Evolutionary conservation across 2,888 invertebrate species (phyloP).

Genomic region (Sphinx pinastri): DNA sequence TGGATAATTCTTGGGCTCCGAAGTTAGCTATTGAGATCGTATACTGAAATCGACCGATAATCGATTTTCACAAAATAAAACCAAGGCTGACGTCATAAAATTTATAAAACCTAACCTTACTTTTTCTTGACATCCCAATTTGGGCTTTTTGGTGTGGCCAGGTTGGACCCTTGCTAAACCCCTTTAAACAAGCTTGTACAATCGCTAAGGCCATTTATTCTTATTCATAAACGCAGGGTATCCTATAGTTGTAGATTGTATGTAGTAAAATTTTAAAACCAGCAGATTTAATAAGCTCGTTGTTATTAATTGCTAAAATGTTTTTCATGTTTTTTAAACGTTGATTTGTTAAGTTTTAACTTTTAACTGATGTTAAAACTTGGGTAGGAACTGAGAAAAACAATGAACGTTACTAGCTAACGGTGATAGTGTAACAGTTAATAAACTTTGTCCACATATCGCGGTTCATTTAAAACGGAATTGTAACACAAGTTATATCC

Average conservation of each 20-base stretch:
- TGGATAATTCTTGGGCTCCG: too few species aligned
- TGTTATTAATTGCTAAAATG: not conserved
- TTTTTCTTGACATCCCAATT: slow-evolving; percentile 13
- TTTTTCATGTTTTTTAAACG: not conserved
- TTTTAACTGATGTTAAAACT: too few species aligned
- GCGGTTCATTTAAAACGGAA: too few species aligned
- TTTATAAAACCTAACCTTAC: slow-evolving; percentile 19
- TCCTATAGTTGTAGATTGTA: slow-evolving; percentile 21
- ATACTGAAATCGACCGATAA: too few species aligned
- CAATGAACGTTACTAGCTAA: too few species aligned
- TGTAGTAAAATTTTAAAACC: not conserved
- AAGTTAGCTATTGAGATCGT: too few species aligned
- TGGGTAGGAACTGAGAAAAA: too few species aligned
- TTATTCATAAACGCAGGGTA: slow-evolving; percentile 9
- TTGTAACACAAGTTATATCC: too few species aligned
- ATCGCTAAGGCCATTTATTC: slow-evolving; percentile 10
- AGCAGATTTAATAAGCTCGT: not conserved
- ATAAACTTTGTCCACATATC: too few species aligned
- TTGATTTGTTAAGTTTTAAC: too few species aligned
- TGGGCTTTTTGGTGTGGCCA: slow-evolving; percentile 24
- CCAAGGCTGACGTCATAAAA: slow-evolving; percentile 7
- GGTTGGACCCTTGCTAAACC: slow-evolving; percentile 20
- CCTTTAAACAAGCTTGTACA: slow-evolving; percentile 21
- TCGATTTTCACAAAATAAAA: not conserved
- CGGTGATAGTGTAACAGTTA: too few species aligned